These are phyloP conservation scores for Schizotus pectinicornis DNA, from an alignment of 2,888 invertebrate species.

Conservation along the genomic window DNA sequence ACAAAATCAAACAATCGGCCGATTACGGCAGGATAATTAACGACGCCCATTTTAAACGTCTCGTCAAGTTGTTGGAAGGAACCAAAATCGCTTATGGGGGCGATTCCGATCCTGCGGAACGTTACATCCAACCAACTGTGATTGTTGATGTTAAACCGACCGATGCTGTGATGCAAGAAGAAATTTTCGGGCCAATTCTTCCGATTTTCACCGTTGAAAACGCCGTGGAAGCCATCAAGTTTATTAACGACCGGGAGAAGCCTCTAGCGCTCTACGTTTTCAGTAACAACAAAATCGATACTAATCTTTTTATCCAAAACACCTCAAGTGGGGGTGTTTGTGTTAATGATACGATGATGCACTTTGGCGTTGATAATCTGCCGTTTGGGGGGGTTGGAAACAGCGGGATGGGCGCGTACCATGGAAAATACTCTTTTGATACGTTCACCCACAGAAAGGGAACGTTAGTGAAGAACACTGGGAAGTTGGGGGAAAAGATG, in stretches of 20 bases:
- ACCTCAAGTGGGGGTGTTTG: constrained; percentile 81
- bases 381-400: constrained; percentile 97
- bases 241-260: constrained; percentile 87
- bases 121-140: constrained; percentile 87
- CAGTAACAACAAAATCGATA: constrained; percentile 65
- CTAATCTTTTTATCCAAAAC: constrained; percentile 69
- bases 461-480: constrained; percentile 2
- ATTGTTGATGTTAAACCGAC: constrained; percentile 72
- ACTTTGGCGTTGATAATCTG: constrained; percentile 81
- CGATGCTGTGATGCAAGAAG: constrained; percentile 86
- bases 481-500: constrained; percentile 12
- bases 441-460: constrained; percentile 80
- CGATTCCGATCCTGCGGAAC: constrained; percentile 73
- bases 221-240: constrained; percentile 87
- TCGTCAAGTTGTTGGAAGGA: constrained; percentile 69
- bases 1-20: constrained; percentile 76
- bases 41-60: constrained; percentile 80
- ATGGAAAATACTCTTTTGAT: constrained; percentile 89
- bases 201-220: constrained; percentile 85
- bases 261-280: constrained; percentile 90
- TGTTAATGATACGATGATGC: constrained; percentile 87
- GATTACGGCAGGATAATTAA: constrained; percentile 88
- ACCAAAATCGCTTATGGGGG: constrained; percentile 82
- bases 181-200: constrained; percentile 96
- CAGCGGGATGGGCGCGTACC: constrained; percentile 94